Conservation (phyloP, 1,140 invertebrate genomes). For the Nebria ingens region DNA sequence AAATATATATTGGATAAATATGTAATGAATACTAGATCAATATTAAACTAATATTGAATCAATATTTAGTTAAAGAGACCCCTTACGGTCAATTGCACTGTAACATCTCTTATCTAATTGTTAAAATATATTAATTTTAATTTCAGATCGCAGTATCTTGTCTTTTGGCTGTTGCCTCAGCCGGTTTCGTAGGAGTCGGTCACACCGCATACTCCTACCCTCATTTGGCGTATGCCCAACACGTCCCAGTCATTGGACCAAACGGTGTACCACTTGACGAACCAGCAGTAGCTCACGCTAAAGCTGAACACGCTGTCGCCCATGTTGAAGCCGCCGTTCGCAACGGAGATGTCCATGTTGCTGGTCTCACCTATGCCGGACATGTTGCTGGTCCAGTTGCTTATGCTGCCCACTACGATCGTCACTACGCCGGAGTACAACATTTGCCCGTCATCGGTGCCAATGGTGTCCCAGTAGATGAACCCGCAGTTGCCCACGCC, state of each 20-base stretch:
- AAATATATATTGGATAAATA: no score
- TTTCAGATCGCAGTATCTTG: not conserved
- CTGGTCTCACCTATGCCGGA: constrained; percentile 7
- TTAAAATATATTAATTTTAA: not conserved
- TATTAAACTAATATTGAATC: no score
- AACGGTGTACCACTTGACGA: constrained; percentile 30
- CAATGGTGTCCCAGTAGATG: constrained; percentile 45
- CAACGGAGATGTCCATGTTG: constrained; percentile 11
- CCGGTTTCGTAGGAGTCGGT: not conserved
- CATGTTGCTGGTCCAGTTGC: not conserved
- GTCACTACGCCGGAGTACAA: constrained; percentile 35
- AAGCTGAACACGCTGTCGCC: constrained; percentile 40
- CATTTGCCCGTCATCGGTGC: constrained; percentile 36
- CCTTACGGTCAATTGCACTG: not conserved
- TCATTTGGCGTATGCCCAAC: constrained; percentile 3
- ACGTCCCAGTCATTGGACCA: constrained; percentile 14
- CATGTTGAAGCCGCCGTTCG: constrained; percentile 12
- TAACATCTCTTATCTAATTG: not conserved
- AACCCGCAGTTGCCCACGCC: constrained; percentile 46
- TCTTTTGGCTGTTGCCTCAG: not conserved
- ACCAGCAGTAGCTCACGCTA: constrained; percentile 36
- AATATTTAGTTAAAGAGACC: no score
- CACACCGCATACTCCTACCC: constrained; percentile 3
- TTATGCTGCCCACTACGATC: not conserved
- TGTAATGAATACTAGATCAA: no score